Evolutionary conservation across 2,888 invertebrate genomes (phyloP).

Genomic region (Phyllotreta striolata): DNA sequence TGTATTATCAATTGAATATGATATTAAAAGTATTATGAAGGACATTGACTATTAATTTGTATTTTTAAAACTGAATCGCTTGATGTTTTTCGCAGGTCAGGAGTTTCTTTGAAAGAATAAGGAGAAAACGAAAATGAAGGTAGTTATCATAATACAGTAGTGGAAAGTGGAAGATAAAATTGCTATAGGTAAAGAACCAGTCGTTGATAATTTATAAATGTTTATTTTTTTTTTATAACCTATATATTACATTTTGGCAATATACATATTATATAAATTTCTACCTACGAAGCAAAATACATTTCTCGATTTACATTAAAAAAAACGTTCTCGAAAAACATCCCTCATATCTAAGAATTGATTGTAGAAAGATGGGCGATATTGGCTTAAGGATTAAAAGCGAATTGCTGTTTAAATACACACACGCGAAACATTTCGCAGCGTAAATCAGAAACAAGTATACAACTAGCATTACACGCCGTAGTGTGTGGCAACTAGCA

Average conservation of each 20-base stretch:
- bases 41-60: too few relatives aligned
- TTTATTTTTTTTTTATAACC: conserved; percentile 55
- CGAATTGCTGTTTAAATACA: conserved; percentile 50
- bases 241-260: conserved; percentile 59
- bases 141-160: background rate
- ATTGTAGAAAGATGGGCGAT: conserved; percentile 43
- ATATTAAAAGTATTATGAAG: too few relatives aligned
- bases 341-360: conserved; percentile 47
- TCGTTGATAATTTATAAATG: conserved; percentile 49
- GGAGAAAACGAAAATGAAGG: background rate
- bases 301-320: conserved; percentile 27
- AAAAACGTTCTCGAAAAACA: conserved; percentile 8
- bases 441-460: conserved; percentile 46
- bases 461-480: conserved; percentile 39
- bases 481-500: conserved; percentile 36
- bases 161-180: background rate
- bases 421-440: conserved; percentile 45
- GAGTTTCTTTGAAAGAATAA: too few relatives aligned
- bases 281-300: conserved; percentile 55
- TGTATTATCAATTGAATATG: too few relatives aligned
- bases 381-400: conserved; percentile 48
- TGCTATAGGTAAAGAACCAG: conserved; percentile 5
- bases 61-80: too few relatives aligned
- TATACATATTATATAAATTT: conserved; percentile 53
- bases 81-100: too few relatives aligned